A percentile compares a stretch with the other conserved stretches of the same genome.
Conservation (phyloP, 2,888 invertebrate species). For the Epsilonema sp. region DNA sequence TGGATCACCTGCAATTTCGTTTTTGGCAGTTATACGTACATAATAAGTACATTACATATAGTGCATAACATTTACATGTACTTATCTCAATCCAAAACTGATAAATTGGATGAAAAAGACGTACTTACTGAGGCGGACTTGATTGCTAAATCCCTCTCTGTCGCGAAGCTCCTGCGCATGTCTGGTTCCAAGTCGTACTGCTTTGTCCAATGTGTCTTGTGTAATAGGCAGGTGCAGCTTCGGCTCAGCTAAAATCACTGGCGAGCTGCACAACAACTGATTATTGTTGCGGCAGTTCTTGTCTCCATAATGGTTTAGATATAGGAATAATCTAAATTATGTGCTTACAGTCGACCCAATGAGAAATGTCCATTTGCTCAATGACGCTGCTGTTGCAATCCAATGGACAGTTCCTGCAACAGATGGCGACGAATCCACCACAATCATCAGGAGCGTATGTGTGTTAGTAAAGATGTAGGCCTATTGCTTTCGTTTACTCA, state of each 20-base stretch:
- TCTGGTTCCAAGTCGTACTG: conserved; percentile 19
- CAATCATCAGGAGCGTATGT: neutral
- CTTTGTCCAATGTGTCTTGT: conserved; percentile 21
- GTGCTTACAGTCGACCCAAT: conserved; percentile 19
- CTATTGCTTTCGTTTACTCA: conserved; percentile 13
- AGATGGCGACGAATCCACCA: neutral
- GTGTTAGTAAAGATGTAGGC: neutral
- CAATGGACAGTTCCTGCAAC: conserved; percentile 22
- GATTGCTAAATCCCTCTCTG: conserved; percentile 15
- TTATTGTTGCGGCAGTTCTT: too few species aligned
- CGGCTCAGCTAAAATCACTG: conserved; percentile 13
- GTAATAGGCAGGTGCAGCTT: conserved; percentile 21
- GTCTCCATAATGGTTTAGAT: too few species aligned
- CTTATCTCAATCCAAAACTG: too few species aligned
- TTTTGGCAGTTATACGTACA: too few species aligned
- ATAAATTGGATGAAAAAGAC: too few species aligned
- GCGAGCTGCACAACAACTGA: neutral
- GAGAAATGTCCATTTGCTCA: conserved; percentile 13
- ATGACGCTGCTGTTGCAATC: conserved; percentile 20
- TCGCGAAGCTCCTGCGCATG: conserved; percentile 19
- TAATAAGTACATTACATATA: too few species aligned
- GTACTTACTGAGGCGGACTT: too few species aligned
- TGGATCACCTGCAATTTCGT: neutral
- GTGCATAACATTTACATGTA: too few species aligned
- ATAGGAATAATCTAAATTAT: too few species aligned